These are phyloP conservation scores for Pristionchus japonicus DNA, from an alignment of 2,888 invertebrate genomes.

Conservation along the genomic window DNA sequence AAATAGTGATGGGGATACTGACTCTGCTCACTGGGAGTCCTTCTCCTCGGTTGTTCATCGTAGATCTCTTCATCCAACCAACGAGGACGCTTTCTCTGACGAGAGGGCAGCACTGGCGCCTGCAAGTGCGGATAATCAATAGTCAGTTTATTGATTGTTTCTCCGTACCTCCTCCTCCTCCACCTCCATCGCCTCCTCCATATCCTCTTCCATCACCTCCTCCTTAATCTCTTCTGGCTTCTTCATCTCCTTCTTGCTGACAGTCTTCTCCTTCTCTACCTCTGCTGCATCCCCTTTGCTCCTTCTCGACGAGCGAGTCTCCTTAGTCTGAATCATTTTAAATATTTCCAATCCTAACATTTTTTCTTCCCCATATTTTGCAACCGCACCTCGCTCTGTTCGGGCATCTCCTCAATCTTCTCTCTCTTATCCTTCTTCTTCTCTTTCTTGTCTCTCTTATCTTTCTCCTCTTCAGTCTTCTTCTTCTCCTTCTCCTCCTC, in stretches of 20 bases:
- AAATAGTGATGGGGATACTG: too few relatives aligned
- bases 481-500: neutral
- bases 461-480: neutral
- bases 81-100: neutral
- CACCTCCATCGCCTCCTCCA: too few relatives aligned
- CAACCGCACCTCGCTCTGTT: too few relatives aligned
- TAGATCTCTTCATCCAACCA: neutral
- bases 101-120: neutral
- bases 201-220: neutral
- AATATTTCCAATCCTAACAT: too few relatives aligned
- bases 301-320: too few relatives aligned
- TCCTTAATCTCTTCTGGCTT: neutral
- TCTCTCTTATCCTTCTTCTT: neutral
- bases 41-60: neutral
- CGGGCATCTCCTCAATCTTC: too few relatives aligned
- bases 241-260: too few relatives aligned
- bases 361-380: too few relatives aligned
- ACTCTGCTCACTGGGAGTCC: neutral
- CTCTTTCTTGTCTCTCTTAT: neutral
- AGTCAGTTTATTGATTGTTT: too few relatives aligned
- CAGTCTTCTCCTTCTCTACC: too few relatives aligned
- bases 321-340: too few relatives aligned
- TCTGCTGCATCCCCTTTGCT: too few relatives aligned
- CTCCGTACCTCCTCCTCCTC: neutral
- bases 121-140: neutral